Base-by-base conservation (phyloP, 1,140 invertebrate species). In the Psix sp. region DNA sequence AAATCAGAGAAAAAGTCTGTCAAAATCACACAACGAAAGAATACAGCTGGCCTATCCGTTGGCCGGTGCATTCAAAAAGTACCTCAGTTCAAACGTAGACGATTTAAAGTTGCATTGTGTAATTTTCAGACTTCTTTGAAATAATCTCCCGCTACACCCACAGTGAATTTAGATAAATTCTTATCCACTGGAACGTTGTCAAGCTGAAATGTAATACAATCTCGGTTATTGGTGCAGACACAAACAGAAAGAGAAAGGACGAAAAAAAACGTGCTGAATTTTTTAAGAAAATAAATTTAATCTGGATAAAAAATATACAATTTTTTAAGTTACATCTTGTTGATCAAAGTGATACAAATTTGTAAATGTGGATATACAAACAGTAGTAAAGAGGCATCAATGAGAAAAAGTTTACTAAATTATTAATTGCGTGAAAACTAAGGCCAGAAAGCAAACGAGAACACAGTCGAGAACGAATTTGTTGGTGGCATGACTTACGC, bases 141-240 rank as follows among this genome's bases (percentile, higher is more conserved):
- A 79, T 77, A 83, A 65, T 84, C 77, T 67, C 78, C 63, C 31
- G 78, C 72, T 76, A 81, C 73, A 70, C 72, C 77, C 68, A 78
- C 76, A 66, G 81, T 67, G 67, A 84, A 79, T 71, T 85, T 84
- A 67, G 81, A 79, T 78, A 85, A 75, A 65, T 74, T 84, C 63
- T 83, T 85, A 80, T 83, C 82, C 42, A 77, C 80, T 67, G 80
- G 75, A 48, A 77, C 63, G 52, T 77, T 81, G 63, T 86, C 84
- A 54, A 82, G 79, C 84, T 86, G 78, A 57, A 86, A 84, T 74
- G 59, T 11, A 46, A 40, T n/a, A 20, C 26, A 29, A 7, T 10
- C 26, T 29, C 2, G 2, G 2, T 3, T 3, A 3, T 1, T 2
- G 7, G 26, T 29, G 26, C n/a, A n/a, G n/a, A n/a, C n/a, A n/a